Base-by-base conservation (phyloP, 2,113 vertebrate species). In the Ciconia boyciana region DNA sequence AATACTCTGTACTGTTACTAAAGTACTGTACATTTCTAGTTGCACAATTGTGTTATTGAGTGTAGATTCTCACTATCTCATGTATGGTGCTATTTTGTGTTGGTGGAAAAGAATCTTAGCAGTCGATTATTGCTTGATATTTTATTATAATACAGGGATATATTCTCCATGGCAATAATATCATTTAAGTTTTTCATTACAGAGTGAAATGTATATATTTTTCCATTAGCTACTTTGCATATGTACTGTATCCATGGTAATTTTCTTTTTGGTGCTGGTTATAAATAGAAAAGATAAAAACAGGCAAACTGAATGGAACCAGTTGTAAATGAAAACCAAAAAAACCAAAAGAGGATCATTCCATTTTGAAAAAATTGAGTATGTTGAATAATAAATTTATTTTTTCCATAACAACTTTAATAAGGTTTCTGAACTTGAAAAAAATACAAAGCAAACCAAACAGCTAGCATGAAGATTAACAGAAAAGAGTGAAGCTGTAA, bases 21-120 rank as follows among this genome's bases (percentile, higher is more conserved):
- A 81, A 96, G 98, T 98, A 97, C 98, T 98, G 98, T 99, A 98
- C 97, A 97, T 97, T 97, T 97, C 93, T 97, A 98, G 96, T 98
- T 98, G 98, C 98, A 98, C 98, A 98, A 14, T 84, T 87, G 94
- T 98, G 97, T 98, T 97, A 98, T 84, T 97, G 95, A 97, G 97
- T 96, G 93, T 98, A 97, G 97, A 97, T 89, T 98, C 97, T 98
- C 97, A 97, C 96, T 93, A 93, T 97, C 97, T 97, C 95, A 98
- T 98, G 97, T 90, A 98, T 98, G 99, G 98, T 99, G 99, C 99
- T 99, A 97, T 98, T 98, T 97, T 91, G 94, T 95, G 79, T 96
- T 64, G 96, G 96, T 98, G 96, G 97, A 96, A 96, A 92, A 96
- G 97, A 96, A 92, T 70, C 82, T 92, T 97, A 95, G 83, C 95